A percentile compares a stretch with the other conserved stretches of the same genome.
Conservation (phyloP, 2,888 invertebrate species). For the Hoplodrina blanda region DNA sequence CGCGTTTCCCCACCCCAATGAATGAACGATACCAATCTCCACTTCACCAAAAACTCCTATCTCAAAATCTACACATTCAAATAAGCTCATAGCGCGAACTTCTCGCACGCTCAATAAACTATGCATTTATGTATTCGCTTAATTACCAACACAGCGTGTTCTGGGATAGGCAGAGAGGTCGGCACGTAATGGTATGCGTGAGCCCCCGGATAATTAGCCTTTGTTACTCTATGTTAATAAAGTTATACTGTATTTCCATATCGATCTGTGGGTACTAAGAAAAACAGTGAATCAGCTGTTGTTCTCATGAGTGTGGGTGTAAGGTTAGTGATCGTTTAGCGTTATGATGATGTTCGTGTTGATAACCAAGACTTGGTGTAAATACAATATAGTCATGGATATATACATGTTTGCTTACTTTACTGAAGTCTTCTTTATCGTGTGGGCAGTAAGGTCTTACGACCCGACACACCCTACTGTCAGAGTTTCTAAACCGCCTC, state of each 20-base stretch:
- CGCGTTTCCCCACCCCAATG: background rate
- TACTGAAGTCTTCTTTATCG: too few species aligned
- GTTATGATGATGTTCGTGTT: background rate
- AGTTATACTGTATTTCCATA: constrained; percentile 75
- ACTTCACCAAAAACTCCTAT: constrained; percentile 35
- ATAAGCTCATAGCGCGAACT: constrained; percentile 45
- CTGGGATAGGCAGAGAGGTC: constrained; percentile 64
- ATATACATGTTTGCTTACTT: too few species aligned
- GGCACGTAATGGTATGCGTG: constrained; percentile 78
- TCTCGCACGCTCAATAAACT: constrained; percentile 67
- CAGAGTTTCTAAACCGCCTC: too few species aligned
- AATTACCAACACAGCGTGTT: constrained; percentile 62
- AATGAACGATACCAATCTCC: constrained; percentile 23
- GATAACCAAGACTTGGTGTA: background rate
- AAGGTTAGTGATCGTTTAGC: constrained; percentile 9
- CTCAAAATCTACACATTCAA: constrained; percentile 55
- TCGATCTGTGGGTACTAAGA: constrained; percentile 69
- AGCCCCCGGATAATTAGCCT: constrained; percentile 83
- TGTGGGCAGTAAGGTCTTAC: too few species aligned
- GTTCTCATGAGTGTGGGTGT: constrained; percentile 23
- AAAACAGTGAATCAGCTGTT: constrained; percentile 61
- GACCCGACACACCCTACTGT: too few species aligned
- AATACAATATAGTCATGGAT: background rate
- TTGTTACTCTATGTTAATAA: constrained; percentile 90
- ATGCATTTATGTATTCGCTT: constrained; percentile 73